These are phyloP conservation scores for Zygogramma bicolorata DNA, from an alignment of 2,888 invertebrate species.

Conservation along the genomic window DNA sequence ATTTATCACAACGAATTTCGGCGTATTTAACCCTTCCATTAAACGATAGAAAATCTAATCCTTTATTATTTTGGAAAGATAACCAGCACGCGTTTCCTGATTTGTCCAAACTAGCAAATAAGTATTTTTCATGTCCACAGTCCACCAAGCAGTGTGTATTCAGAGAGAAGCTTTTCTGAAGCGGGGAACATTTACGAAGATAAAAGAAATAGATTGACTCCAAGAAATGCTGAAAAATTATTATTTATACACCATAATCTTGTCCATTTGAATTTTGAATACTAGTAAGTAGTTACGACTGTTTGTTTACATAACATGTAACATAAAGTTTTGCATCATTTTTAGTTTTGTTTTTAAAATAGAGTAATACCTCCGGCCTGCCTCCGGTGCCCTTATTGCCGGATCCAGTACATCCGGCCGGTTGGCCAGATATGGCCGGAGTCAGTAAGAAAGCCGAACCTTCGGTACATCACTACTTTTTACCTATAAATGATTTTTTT, in stretches of 20 bases:
- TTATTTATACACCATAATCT: too few relatives aligned
- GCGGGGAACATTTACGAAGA: too few relatives aligned
- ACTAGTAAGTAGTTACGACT: too few relatives aligned
- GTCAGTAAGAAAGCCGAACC: slow-evolving; percentile 14
- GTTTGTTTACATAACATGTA: not conserved
- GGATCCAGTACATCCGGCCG: not conserved
- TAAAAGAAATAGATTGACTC: too few relatives aligned
- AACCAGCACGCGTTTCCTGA: not conserved
- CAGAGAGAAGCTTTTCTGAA: too few relatives aligned
- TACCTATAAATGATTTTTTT: not conserved
- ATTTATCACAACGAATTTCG: not conserved
- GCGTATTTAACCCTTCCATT: not conserved
- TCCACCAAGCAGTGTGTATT: not conserved
- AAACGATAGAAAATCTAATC: slow-evolving; percentile 6
- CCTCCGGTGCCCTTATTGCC: slow-evolving; percentile 5
- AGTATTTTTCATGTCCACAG: not conserved
- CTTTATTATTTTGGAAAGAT: not conserved
- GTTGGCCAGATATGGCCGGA: slow-evolving; percentile 4
- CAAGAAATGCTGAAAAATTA: too few relatives aligned
- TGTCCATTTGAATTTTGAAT: too few relatives aligned
- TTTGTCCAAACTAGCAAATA: not conserved
- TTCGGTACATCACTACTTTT: slow-evolving; percentile 10
- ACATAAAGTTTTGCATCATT: not conserved
- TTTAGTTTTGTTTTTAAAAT: slow-evolving; percentile 8
- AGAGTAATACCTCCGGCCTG: not conserved